These are phyloP conservation scores for Hystrix brachyura DNA, from an alignment of 2,113 vertebrate genomes.

Conservation along the genomic window DNA sequence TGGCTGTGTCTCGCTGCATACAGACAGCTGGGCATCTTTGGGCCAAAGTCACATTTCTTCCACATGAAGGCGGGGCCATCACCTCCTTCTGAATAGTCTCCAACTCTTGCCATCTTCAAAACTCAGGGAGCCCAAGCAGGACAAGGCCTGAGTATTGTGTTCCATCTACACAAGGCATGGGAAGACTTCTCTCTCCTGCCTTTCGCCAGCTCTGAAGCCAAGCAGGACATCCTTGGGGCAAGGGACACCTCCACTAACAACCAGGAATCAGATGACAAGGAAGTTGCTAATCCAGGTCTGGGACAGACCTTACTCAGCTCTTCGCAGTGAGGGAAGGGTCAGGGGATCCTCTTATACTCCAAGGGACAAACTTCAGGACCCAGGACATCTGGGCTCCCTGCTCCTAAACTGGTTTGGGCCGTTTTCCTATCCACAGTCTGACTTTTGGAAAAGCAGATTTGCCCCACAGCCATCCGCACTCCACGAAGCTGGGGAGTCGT, in stretches of 20 bases:
- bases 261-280: constrained; percentile 5
- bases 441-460: background rate
- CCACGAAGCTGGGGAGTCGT: background rate
- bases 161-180: background rate
- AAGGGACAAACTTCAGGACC: background rate
- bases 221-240: constrained; percentile 4
- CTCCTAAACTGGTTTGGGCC: constrained; percentile 60
- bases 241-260: constrained; percentile 15
- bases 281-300: constrained; percentile 24
- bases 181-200: background rate
- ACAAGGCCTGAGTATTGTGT: background rate
- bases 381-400: constrained; percentile 4
- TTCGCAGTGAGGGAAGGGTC: background rate
- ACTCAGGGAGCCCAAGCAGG: background rate
- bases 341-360: constrained; percentile 62
- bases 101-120: background rate
- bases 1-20: background rate
- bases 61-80: background rate
- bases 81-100: background rate
- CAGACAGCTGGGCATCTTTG: background rate
- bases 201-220: background rate
- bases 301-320: constrained; percentile 19
- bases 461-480: background rate
- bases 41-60: background rate
- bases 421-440: constrained; percentile 55